Conservation (phyloP, 2,888 invertebrate genomes). For the Peribatodes rhomboidaria region DNA sequence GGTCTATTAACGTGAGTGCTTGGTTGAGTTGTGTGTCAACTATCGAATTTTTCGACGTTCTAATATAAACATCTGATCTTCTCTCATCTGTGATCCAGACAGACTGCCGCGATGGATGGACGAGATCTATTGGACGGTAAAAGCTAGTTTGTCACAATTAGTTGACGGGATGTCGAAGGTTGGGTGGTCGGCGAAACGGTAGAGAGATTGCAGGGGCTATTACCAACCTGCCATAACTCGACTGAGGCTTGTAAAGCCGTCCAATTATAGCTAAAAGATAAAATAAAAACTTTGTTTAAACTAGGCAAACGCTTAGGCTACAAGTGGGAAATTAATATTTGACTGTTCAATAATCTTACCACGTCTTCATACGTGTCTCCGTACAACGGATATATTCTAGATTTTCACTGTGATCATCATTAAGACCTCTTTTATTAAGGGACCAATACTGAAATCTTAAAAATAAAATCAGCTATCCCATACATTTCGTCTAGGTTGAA, state of each 20-base stretch:
- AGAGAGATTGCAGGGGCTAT: slow-evolving; percentile 34
- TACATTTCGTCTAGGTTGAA: no score
- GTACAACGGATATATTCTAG: no score
- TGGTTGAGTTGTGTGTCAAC: neutral
- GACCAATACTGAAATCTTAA: no score
- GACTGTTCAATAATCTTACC: no score
- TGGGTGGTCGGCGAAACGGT: slow-evolving; percentile 40
- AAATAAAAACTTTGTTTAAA: no score
- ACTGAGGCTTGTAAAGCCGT: slow-evolving; percentile 14
- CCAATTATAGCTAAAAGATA: slow-evolving; percentile 1
- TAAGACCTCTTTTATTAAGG: no score
- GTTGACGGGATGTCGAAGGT: slow-evolving; percentile 35
- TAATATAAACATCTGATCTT: neutral
- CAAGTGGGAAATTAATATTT: no score
- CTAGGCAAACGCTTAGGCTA: no score
- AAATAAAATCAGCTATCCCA: no score
- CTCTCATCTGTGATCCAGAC: slow-evolving; percentile 17
- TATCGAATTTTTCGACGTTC: neutral
- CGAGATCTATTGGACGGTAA: slow-evolving; percentile 41
- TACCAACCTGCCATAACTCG: slow-evolving; percentile 25
- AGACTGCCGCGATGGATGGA: slow-evolving; percentile 26
- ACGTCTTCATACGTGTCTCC: no score
- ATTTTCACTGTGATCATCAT: no score
- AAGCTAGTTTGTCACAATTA: slow-evolving; percentile 46
- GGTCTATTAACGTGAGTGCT: no score